These are phyloP conservation scores for Echinops telfairi DNA, from an alignment of 2,113 vertebrate genomes.

Conservation along the genomic window DNA sequence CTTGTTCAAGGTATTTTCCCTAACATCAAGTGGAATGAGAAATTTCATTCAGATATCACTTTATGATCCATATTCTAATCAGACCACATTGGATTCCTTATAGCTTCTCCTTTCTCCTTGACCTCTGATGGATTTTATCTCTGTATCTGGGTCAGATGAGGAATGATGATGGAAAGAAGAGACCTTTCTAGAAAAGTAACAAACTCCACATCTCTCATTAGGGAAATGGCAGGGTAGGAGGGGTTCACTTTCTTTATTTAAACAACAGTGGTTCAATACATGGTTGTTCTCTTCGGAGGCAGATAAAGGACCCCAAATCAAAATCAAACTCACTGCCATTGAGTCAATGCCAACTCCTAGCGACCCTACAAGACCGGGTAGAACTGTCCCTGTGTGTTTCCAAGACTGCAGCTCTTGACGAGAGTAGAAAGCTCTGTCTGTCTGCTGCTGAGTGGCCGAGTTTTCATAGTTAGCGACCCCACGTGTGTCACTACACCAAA, in stretches of 20 bases:
- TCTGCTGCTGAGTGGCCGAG: too few relatives aligned
- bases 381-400: too few relatives aligned
- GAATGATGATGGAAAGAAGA: not conserved
- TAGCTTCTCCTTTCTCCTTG: not conserved
- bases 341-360: not conserved
- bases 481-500: too few relatives aligned
- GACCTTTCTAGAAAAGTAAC: not conserved
- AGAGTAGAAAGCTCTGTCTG: too few relatives aligned
- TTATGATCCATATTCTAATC: not conserved
- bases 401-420: too few relatives aligned
- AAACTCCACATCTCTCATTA: slow-evolving; percentile 33
- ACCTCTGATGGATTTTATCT: slow-evolving; percentile 30
- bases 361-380: too few relatives aligned
- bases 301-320: slow-evolving; percentile 1
- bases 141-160: not conserved
- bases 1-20: not conserved
- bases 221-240: not conserved
- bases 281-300: slow-evolving; percentile 71
- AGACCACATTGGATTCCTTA: not conserved
- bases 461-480: too few relatives aligned
- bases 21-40: not conserved
- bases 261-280: slow-evolving; percentile 74
- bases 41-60: not conserved
- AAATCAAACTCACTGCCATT: too few relatives aligned
- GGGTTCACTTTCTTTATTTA: slow-evolving; percentile 68